Evolutionary conservation across 2,797 vertebrate genomes (phyloP).

Genomic region (Rhinella marina): DNA sequence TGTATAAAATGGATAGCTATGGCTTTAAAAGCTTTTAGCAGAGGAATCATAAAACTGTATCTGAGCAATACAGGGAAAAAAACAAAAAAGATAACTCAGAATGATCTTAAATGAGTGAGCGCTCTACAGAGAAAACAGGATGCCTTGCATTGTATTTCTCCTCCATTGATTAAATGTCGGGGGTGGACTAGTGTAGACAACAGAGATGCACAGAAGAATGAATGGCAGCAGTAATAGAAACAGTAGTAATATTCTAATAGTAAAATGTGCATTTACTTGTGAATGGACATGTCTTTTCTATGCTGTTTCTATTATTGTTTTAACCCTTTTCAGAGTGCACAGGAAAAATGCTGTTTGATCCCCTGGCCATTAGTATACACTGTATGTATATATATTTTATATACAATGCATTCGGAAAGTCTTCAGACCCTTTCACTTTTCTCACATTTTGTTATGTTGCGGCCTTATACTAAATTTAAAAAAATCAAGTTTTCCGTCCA

Average conservation of each 20-base stretch:
- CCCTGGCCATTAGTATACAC: no score
- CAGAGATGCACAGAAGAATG: background rate
- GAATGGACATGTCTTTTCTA: no score
- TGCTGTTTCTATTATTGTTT: no score
- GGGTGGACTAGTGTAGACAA: background rate
- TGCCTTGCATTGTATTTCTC: background rate
- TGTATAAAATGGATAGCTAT: background rate
- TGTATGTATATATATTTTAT: no score
- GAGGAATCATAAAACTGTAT: background rate
- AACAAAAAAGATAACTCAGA: background rate
- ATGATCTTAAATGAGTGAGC: background rate
- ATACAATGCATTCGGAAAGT: no score
- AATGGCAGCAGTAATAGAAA: background rate
- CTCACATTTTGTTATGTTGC: no score
- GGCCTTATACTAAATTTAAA: no score
- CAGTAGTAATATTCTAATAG: background rate
- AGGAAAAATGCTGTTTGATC: no score
- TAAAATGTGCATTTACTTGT: background rate
- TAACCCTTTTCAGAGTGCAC: no score
- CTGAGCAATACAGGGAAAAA: background rate
- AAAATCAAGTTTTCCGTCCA: no score
- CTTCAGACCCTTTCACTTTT: no score
- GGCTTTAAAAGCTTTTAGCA: background rate
- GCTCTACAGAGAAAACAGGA: background rate
- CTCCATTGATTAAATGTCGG: background rate